A percentile compares a stretch with the other conserved stretches of the same genome.
Conservation (phyloP, 2,888 invertebrate genomes). For the Hyalella azteca region DNA sequence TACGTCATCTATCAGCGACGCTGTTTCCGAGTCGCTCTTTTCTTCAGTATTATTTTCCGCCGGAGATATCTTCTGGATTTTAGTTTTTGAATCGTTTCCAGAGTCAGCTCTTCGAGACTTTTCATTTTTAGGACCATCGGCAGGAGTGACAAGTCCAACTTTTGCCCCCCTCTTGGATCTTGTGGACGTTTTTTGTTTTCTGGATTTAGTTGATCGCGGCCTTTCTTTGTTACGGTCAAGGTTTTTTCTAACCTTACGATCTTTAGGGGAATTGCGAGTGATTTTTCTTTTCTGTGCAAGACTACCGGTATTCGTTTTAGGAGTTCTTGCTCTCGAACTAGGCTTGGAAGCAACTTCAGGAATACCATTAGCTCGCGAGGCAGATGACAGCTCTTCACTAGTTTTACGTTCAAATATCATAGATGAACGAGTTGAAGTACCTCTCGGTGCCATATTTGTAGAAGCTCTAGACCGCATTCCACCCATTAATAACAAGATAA, state of each 20-base stretch:
- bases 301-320: background rate
- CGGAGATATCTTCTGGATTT: background rate
- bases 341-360: background rate
- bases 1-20: background rate
- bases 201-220: too few species aligned
- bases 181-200: background rate
- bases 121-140: background rate
- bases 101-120: background rate
- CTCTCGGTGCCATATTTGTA: slow-evolving; percentile 5
- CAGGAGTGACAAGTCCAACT: background rate
- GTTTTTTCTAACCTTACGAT: too few species aligned
- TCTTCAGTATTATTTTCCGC: background rate
- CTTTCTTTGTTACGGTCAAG: too few species aligned
- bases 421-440: background rate
- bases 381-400: background rate
- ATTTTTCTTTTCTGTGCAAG: background rate
- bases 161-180: background rate
- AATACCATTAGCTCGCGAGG: background rate
- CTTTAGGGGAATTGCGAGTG: background rate
- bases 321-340: background rate
- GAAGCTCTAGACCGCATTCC: slow-evolving; percentile 24
- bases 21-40: background rate
- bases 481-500: background rate
- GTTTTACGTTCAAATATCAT: background rate
- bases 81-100: background rate